Evolutionary conservation across 2,888 invertebrate genomes (phyloP), one percentile per base, ranked within the genome.

Genomic region (Labia minor): DNA sequence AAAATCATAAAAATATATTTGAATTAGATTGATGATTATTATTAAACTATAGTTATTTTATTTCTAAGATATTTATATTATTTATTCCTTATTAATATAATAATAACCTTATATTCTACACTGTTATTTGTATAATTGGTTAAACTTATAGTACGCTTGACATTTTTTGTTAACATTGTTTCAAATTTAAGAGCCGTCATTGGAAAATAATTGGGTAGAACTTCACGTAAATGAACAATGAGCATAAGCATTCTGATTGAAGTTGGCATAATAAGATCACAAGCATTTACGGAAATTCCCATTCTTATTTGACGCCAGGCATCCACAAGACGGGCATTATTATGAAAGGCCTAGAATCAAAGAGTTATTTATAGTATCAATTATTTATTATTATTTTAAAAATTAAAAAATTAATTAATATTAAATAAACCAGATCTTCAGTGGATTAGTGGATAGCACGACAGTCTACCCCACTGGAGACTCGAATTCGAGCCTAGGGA

Each of bases 181-280:
- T 16, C 18, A 65, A 70, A 68, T 61, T 18, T 10, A 20, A 75
- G 73, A 69, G 73, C 73, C 14, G 69, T 21, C 37, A 67, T 72
- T 10, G 74, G 72, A 33, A 70, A 65, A n/a, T 74, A 82, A 74
- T 80, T 80, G 1, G 85, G 85, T 37, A 86, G 74, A 4, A 78
- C 77, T 4, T 81, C 78, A 72, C 82, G 85, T 19, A 87, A 76
- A 74, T 82, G 81, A 26, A 79, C 75, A 0, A 82, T 78, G 63
- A 85, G 74, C 77, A 86, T 82, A 16, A 85, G 68, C 81, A 85
- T 83, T 70, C 83, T 81, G 61, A 86, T 74, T 69, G 78, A 77
- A 74, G 82, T 83, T 0, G 84, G 82, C 19, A 78, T 66, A 1
- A 81, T 73, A 67, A 86, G 81, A 68, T 83, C 81, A 64, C 74